Conservation (phyloP, 2,113 vertebrate species). For the Potamarius usumacintae region DNA sequence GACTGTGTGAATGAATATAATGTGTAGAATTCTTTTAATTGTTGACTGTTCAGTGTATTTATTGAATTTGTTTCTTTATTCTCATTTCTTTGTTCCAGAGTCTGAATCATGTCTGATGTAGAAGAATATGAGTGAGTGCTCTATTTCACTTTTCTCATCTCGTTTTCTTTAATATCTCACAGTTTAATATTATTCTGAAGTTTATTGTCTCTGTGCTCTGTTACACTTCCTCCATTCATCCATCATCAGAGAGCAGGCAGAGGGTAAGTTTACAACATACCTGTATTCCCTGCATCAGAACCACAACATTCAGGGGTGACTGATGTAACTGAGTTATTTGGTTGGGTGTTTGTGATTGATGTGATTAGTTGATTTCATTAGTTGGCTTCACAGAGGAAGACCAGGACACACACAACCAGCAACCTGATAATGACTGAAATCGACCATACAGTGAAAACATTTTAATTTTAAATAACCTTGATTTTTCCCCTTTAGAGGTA, state of each 20-base stretch:
- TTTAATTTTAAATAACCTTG: not conserved
- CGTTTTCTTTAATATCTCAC: not conserved
- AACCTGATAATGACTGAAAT: not conserved
- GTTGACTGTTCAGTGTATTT: not conserved
- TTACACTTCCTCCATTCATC: not conserved
- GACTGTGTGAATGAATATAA: not conserved
- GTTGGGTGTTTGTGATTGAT: no score
- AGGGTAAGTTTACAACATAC: constrained; percentile 50
- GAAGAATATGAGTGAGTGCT: constrained; percentile 77
- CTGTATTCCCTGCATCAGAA: not conserved
- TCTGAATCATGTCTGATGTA: constrained; percentile 72
- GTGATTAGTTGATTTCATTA: not conserved
- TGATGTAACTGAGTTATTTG: not conserved
- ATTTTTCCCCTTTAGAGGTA: constrained; percentile 42
- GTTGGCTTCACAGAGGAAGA: not conserved
- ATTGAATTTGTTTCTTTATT: not conserved
- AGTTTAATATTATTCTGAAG: not conserved
- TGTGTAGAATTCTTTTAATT: not conserved
- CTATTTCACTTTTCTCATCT: not conserved
- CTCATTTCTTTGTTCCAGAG: constrained; percentile 12
- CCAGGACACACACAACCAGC: not conserved
- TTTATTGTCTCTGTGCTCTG: not conserved
- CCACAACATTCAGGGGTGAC: not conserved
- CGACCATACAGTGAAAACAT: no score
- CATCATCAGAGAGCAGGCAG: constrained; percentile 66